These are phyloP conservation scores for Sinocyclocheilus grahami DNA, from an alignment of 2,113 vertebrate species.

Conservation along the genomic window DNA sequence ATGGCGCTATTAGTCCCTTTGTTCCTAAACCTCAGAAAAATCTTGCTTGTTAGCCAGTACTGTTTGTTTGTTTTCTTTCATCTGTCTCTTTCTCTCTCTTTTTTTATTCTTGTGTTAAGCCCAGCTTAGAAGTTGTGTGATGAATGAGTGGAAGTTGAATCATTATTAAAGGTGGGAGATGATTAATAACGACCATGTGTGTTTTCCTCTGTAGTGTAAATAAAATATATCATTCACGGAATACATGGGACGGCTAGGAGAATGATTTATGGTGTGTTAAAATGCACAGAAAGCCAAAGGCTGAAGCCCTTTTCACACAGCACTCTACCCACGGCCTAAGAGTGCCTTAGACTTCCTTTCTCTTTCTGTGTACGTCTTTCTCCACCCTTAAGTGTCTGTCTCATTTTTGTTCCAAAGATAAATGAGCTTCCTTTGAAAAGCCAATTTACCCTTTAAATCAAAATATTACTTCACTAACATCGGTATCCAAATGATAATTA, in stretches of 20 bases:
- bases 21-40: conserved; percentile 61
- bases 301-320: conserved; percentile 76
- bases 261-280: conserved; percentile 83
- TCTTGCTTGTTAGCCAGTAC: conserved; percentile 68
- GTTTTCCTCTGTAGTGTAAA: conserved; percentile 86
- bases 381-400: neutral
- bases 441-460: conserved; percentile 4
- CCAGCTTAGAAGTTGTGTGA: conserved; percentile 79
- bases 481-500: conserved; percentile 3
- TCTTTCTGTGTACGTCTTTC: conserved; percentile 55
- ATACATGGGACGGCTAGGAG: conserved; percentile 74
- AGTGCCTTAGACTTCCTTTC: conserved; percentile 64
- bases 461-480: conserved; percentile 3
- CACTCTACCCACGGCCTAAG: conserved; percentile 70
- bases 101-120: conserved; percentile 66
- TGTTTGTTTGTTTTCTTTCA: conserved; percentile 75
- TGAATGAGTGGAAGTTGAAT: conserved; percentile 83
- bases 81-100: conserved; percentile 42
- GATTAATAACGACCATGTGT: conserved; percentile 87
- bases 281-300: conserved; percentile 83
- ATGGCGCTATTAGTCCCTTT: conserved; percentile 61
- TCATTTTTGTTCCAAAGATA: neutral
- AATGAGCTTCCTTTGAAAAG: conserved; percentile 11
- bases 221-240: conserved; percentile 92
- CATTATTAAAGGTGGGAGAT: conserved; percentile 86